Evolutionary conservation across 2,888 invertebrate genomes (phyloP).

Genomic region (Pammene fasciana): DNA sequence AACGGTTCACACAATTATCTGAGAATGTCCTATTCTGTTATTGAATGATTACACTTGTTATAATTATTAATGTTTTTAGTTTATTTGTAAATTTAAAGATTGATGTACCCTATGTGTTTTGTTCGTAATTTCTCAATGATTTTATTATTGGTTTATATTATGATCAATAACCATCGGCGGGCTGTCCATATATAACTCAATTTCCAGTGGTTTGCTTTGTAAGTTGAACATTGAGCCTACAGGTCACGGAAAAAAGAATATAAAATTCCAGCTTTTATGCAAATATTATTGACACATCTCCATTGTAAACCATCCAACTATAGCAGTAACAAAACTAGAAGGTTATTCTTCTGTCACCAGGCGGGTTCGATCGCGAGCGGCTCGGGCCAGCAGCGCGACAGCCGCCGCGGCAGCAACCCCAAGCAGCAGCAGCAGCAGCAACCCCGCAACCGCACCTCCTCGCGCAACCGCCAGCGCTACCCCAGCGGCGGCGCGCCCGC

Average conservation of each 20-base stretch:
- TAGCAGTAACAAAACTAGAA: too few relatives aligned
- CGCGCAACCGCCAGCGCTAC: slow-evolving; percentile 46
- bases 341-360: slow-evolving; percentile 47
- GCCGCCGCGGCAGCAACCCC: slow-evolving; percentile 67
- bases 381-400: slow-evolving; percentile 66
- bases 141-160: too few relatives aligned
- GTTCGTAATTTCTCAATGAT: background rate
- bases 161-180: too few relatives aligned
- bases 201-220: too few relatives aligned
- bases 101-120: background rate
- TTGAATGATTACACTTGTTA: slow-evolving; percentile 2
- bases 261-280: background rate
- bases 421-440: slow-evolving; percentile 54
- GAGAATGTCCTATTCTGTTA: slow-evolving; percentile 16
- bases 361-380: slow-evolving; percentile 65
- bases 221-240: too few relatives aligned
- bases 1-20: slow-evolving; percentile 10
- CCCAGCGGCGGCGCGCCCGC: slow-evolving; percentile 49
- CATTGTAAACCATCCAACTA: too few relatives aligned
- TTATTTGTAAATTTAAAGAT: background rate
- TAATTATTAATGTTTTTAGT: background rate
- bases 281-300: too few relatives aligned
- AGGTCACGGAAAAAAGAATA: too few relatives aligned
- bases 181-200: too few relatives aligned
- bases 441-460: slow-evolving; percentile 61